phyloP scores from a whole-genome alignment of 2,888 invertebrate species.

The Ectropis crepuscularia region DNA sequence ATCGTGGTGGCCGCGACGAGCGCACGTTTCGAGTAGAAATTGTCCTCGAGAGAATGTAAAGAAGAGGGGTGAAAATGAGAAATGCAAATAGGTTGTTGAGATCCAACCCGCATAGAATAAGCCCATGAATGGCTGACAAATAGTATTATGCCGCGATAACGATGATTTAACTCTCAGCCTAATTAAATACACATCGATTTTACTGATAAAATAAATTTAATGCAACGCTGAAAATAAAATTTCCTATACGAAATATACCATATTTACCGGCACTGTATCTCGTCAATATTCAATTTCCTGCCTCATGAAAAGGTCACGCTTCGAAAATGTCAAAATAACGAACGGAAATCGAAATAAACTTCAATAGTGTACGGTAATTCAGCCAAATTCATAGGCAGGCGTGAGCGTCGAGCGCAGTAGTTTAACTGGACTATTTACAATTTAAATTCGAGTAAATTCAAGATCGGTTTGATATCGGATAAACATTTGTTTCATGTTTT shows the following conservation, averaged over 20 bases:
- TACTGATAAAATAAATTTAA: conserved; percentile 12
- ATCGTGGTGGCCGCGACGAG: conserved; percentile 51
- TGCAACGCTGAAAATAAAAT: conserved; percentile 24
- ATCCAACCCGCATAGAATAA: conserved; percentile 66
- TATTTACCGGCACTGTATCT: conserved; percentile 54
- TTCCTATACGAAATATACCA: conserved; percentile 51
- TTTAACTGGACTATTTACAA: conserved; percentile 3
- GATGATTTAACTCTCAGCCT: conserved; percentile 45
- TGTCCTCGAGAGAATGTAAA: conserved; percentile 66
- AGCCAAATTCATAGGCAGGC: conserved; percentile 25
- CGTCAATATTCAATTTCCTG: conserved; percentile 71
- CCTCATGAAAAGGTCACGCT: conserved; percentile 59
- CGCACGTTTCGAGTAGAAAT: conserved; percentile 62
- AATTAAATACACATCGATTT: conserved; percentile 56
- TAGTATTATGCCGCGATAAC: conserved; percentile 69
- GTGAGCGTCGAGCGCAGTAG: neutral
- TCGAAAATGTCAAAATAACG: conserved; percentile 63
- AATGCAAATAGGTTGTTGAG: conserved; percentile 79
- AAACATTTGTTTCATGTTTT: conserved; percentile 1
- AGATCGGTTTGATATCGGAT: neutral
- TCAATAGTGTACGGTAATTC: conserved; percentile 43
- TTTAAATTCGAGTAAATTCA: conserved; percentile 15
- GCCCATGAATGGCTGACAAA: conserved; percentile 74
- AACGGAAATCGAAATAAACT: conserved; percentile 61
- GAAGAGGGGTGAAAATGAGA: conserved; percentile 78